Percentiles rank a stretch among this genome's conserved stretches.
phyloP scores from a whole-genome alignment of 2,888 invertebrate species.

The Orthonychiurus folsomi region DNA sequence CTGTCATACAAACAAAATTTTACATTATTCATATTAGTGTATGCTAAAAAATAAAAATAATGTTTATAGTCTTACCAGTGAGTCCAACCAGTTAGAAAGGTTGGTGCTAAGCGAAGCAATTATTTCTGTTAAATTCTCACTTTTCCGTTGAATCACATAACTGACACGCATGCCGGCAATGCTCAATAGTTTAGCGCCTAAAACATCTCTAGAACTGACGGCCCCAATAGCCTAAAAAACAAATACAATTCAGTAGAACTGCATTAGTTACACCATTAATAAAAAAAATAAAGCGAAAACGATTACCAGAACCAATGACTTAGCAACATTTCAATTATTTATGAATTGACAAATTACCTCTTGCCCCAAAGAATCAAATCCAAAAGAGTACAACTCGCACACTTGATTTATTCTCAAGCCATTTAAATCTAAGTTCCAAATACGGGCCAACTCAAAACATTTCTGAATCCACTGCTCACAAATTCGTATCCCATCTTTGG shows the following conservation, averaged over 20 bases:
- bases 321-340: no score
- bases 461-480: conserved; percentile 60
- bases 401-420: conserved; percentile 69
- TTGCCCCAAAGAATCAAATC: conserved; percentile 54
- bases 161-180: conserved; percentile 74
- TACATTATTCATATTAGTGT: background rate
- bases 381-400: conserved; percentile 53
- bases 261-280: background rate
- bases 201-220: conserved; percentile 58
- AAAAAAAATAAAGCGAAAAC: no score
- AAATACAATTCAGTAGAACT: conserved; percentile 2
- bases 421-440: conserved; percentile 69
- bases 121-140: conserved; percentile 52
- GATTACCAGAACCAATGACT: no score
- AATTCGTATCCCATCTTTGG: conserved; percentile 46
- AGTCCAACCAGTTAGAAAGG: conserved; percentile 65
- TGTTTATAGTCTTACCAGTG: conserved; percentile 45
- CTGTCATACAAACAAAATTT: conserved; percentile 37
- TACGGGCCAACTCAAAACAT: conserved; percentile 59
- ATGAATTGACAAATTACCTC: no score
- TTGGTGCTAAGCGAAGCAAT: conserved; percentile 68
- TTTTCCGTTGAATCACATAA: conserved; percentile 52
- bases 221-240: conserved; percentile 52
- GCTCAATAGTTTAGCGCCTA: conserved; percentile 63
- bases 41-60: no score